Evolutionary conservation across 2,113 vertebrate genomes (phyloP).

Genomic region (Australoheros scitulus): DNA sequence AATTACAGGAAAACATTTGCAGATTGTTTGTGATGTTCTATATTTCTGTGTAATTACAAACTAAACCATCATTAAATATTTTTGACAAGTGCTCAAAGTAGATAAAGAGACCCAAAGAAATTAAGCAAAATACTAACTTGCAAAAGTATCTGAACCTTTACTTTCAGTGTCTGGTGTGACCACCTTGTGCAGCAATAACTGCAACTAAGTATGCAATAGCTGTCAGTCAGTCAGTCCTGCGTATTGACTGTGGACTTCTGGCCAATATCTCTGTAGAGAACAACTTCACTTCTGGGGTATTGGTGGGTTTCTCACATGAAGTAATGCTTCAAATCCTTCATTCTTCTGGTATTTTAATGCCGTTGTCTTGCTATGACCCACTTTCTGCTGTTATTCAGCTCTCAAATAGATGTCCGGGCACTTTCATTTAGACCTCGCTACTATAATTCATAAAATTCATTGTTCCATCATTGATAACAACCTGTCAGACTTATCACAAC

Average conservation of each 20-base stretch:
- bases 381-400: not conserved
- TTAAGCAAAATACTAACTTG: too few species aligned
- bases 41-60: too few species aligned
- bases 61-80: too few species aligned
- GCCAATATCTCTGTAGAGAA: not conserved
- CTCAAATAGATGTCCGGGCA: not conserved
- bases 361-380: rapidly evolving
- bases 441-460: not conserved
- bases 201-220: too few species aligned
- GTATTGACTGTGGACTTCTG: not conserved
- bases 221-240: too few species aligned
- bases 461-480: not conserved
- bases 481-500: not conserved
- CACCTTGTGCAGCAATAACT: too few species aligned
- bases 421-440: not conserved
- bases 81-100: too few species aligned
- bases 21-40: too few species aligned
- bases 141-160: too few species aligned
- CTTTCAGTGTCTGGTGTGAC: too few species aligned
- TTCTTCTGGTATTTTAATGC: not conserved
- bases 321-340: not conserved
- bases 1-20: too few species aligned
- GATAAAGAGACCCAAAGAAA: too few species aligned
- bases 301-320: not conserved
- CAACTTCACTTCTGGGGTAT: not conserved